These are phyloP conservation scores for pig (Sus scrofa) DNA, from an alignment of 2,113 vertebrate genomes.

Conservation along the genomic window DNA sequence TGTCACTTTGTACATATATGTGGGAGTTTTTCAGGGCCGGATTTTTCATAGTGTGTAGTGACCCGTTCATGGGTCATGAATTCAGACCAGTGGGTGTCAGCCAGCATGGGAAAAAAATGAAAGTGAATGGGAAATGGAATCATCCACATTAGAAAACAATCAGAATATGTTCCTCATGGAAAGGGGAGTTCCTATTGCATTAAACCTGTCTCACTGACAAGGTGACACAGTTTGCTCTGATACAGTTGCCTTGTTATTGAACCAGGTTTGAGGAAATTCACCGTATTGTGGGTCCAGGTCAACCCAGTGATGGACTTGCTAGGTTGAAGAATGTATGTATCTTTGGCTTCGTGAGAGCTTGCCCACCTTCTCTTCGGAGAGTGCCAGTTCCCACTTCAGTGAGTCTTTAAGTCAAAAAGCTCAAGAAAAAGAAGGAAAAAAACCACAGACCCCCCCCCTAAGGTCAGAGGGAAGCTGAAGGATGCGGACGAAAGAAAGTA, in stretches of 20 bases:
- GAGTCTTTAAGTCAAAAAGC: not conserved
- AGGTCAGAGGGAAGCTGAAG: slow-evolving; percentile 28
- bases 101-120: not conserved
- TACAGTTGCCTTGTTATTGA: not conserved
- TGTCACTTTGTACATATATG: not conserved
- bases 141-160: not conserved
- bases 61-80: not conserved
- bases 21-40: not conserved
- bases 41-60: not conserved
- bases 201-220: not conserved
- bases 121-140: not conserved
- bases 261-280: not conserved
- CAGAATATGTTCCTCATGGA: not conserved
- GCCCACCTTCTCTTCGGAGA: not conserved
- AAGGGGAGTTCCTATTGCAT: slow-evolving; percentile 1
- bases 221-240: not conserved
- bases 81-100: not conserved
- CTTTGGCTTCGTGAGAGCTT: not conserved
- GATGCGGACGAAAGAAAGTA: not conserved
- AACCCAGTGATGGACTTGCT: not conserved
- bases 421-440: not conserved
- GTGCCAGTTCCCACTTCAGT: not conserved
- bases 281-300: not conserved
- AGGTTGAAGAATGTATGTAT: not conserved
- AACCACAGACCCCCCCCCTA: not conserved